phyloP scores from a whole-genome alignment of 2,888 invertebrate species.

The Cordilura impudica region DNA sequence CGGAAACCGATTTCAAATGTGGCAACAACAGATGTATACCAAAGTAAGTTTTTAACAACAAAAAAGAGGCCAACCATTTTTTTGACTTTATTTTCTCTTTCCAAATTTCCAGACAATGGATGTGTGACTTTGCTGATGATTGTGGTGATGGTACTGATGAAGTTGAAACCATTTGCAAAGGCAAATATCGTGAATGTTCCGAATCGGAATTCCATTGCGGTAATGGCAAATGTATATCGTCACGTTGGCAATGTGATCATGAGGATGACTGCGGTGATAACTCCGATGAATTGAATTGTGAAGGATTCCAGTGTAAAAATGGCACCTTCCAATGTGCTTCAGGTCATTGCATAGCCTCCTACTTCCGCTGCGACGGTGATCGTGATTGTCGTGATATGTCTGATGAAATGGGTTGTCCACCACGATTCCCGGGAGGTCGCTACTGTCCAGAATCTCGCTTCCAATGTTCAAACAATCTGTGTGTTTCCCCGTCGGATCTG shows the following conservation, averaged over 20 bases:
- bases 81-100: neutral
- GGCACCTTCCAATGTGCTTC: conserved; percentile 94
- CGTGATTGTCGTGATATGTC: conserved; percentile 93
- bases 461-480: conserved; percentile 94
- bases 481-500: conserved; percentile 91
- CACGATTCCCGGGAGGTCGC: conserved; percentile 90
- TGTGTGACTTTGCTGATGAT: conserved; percentile 97
- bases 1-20: conserved; percentile 94
- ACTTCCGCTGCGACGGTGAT: conserved; percentile 93
- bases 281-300: conserved; percentile 91
- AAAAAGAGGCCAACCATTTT: neutral
- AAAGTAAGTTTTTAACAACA: conserved; percentile 76
- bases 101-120: conserved; percentile 85
- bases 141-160: conserved; percentile 97
- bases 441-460: conserved; percentile 94
- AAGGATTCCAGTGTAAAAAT: conserved; percentile 90
- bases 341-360: conserved; percentile 94
- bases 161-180: conserved; percentile 87
- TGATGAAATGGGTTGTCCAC: conserved; percentile 93
- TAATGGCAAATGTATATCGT: conserved; percentile 94
- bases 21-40: conserved; percentile 93
- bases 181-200: conserved; percentile 92
- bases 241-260: conserved; percentile 95
- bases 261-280: conserved; percentile 98
- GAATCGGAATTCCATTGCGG: conserved; percentile 94